Evolutionary conservation across 2,888 invertebrate genomes (phyloP).

Genomic region (Eilema depressum): DNA sequence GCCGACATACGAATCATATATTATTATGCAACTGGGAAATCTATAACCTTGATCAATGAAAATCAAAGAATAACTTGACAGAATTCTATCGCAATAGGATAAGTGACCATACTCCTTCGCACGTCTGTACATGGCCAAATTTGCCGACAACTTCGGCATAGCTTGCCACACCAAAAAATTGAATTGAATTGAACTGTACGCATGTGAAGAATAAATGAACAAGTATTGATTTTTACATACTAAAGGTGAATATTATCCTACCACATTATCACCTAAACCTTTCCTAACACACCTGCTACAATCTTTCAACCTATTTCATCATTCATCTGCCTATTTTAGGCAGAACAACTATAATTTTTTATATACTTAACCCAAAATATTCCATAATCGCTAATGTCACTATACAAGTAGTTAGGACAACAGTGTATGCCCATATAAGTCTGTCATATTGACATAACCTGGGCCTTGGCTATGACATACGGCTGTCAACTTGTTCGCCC

Average conservation of each 20-base stretch:
- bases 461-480: conserved; percentile 41
- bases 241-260: background rate
- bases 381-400: conserved; percentile 3
- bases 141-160: too few species aligned
- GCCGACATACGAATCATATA: too few species aligned
- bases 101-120: too few species aligned
- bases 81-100: background rate
- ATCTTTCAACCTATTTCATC: conserved; percentile 1
- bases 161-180: too few species aligned
- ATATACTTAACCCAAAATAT: conserved; percentile 11
- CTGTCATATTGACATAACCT: conserved; percentile 27
- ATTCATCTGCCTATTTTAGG: background rate
- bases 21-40: too few species aligned
- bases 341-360: background rate
- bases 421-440: conserved; percentile 20
- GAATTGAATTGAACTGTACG: background rate
- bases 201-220: background rate
- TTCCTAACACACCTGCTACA: background rate
- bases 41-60: too few species aligned
- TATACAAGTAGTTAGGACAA: conserved; percentile 9
- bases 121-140: too few species aligned
- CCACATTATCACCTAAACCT: background rate
- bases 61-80: too few species aligned
- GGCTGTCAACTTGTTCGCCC: conserved; percentile 44
- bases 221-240: too few species aligned